A percentile compares a stretch with the other conserved stretches of the same genome.
Evolutionary conservation across 1,140 invertebrate species (phyloP).

Genomic region (Sarcophaga bullata): DNA sequence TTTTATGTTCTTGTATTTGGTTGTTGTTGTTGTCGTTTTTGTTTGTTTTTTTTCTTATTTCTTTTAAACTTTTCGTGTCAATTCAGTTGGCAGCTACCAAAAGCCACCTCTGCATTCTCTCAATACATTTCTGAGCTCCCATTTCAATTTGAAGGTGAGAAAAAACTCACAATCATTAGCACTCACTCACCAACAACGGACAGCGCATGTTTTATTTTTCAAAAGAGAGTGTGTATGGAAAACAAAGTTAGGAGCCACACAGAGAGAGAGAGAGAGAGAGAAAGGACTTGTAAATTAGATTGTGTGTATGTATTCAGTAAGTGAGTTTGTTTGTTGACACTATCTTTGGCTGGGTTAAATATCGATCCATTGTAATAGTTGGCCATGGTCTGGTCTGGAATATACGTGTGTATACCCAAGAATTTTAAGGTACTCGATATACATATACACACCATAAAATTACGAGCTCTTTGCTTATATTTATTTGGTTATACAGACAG

Average conservation of each 20-base stretch:
- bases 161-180: background rate
- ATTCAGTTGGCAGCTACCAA: slow-evolving; percentile 13
- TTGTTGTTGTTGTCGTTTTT: background rate
- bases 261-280: background rate
- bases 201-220: too few relatives aligned
- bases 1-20: too few relatives aligned
- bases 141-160: background rate
- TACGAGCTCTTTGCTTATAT: background rate
- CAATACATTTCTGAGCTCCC: slow-evolving; percentile 1
- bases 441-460: background rate
- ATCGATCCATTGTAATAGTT: slow-evolving; percentile 39
- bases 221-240: too few relatives aligned
- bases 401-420: background rate
- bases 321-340: background rate
- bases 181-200: too few relatives aligned
- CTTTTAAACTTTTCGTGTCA: slow-evolving; percentile 7
- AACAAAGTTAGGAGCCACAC: background rate
- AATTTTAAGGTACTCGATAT: background rate
- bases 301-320: slow-evolving; percentile 3
- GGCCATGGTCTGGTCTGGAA: slow-evolving; percentile 41
- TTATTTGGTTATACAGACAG: background rate
- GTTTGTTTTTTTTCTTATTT: background rate
- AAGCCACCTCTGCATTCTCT: background rate
- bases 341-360: slow-evolving; percentile 43
- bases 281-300: slow-evolving; percentile 2